A percentile compares a stretch with the other conserved stretches of the same genome.
phyloP scores from a whole-genome alignment of 2,797 vertebrate genomes.

The Scarus forsteni region DNA sequence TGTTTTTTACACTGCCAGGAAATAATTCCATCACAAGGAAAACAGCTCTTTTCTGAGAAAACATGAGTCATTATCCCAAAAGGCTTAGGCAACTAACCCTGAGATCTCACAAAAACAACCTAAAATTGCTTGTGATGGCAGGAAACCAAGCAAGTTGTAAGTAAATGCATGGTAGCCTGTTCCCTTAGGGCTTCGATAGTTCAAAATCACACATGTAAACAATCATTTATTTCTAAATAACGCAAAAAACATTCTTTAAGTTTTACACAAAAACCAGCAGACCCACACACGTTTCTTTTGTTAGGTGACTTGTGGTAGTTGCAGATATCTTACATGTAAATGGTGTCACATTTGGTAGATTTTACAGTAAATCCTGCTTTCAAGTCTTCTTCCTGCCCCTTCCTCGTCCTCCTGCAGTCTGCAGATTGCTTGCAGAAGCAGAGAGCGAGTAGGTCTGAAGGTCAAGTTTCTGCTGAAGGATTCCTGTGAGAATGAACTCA shows the following conservation, averaged over 20 bases:
- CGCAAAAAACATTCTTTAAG: conserved; percentile 29
- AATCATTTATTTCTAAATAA: not conserved
- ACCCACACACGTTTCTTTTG: not conserved
- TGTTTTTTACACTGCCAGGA: no score
- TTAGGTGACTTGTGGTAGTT: not conserved
- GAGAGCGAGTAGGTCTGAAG: conserved; percentile 77
- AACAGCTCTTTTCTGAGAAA: no score
- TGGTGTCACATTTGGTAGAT: not conserved
- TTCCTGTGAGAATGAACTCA: conserved; percentile 91
- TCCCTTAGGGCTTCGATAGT: no score
- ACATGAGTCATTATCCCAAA: no score
- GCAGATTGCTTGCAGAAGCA: conserved; percentile 19
- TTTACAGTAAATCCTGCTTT: not conserved
- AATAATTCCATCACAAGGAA: no score
- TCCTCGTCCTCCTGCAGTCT: conserved; percentile 54
- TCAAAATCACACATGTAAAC: not conserved
- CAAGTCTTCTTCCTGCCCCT: conserved; percentile 70
- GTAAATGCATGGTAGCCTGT: no score
- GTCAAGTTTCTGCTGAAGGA: conserved; percentile 88
- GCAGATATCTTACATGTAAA: conserved; percentile 3
- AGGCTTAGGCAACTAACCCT: no score
- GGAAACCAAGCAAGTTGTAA: no score
- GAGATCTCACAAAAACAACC: no score
- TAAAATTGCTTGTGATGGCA: no score
- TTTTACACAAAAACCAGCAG: conserved; percentile 10